Base-by-base conservation (phyloP, 2,888 invertebrate species). In the Pollenia labialis region DNA sequence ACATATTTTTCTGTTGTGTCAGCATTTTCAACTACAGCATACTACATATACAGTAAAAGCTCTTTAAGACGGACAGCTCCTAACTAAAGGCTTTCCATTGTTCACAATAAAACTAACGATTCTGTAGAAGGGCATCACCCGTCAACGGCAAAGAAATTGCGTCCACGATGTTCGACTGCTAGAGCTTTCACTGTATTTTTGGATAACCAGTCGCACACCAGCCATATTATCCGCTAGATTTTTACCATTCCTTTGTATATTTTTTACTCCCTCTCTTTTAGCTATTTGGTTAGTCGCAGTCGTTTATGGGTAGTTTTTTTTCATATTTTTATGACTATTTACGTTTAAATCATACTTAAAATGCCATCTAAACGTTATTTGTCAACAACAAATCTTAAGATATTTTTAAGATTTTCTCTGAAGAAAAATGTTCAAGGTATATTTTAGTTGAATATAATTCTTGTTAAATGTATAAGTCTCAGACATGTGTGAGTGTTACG, bases 281-380 rank as follows among this genome's bases (percentile, higher is more conserved):
- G n/a, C 52, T 44, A n/a, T 46, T 9, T 12, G 46, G 46, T 16
- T 56, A 16, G 32, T 14, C 18, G 2, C 3, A 68, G 68, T 58
- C n/a, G 52, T 60, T 79, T 48, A 48, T 58, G 18, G 16, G 4
- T 23, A 10, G 10, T 44, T 50, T 64, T 44, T 52, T 18, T 46
- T 32, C 16, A 60, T n/a, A 62, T 62, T 76, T 32, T 23, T 44
- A 50, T 64, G 40, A 58, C 56, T 83, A 56, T 72, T 79, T 82
- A 80, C 56, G 83, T 76, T 83, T 85, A 83, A 81, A 81, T 85
- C 83, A 84, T 85, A 81, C 60, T 77, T 77, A 72, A 80, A 80
- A 87, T 87, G 40, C 58, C 52, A 77, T 76, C 74, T 64, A 50
- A 85, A 77, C 69, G 50, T 56, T 83, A 81, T 85, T 87, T 87